These are phyloP conservation scores for Colletes latitarsis DNA, from an alignment of 1,140 invertebrate species.

Conservation along the genomic window DNA sequence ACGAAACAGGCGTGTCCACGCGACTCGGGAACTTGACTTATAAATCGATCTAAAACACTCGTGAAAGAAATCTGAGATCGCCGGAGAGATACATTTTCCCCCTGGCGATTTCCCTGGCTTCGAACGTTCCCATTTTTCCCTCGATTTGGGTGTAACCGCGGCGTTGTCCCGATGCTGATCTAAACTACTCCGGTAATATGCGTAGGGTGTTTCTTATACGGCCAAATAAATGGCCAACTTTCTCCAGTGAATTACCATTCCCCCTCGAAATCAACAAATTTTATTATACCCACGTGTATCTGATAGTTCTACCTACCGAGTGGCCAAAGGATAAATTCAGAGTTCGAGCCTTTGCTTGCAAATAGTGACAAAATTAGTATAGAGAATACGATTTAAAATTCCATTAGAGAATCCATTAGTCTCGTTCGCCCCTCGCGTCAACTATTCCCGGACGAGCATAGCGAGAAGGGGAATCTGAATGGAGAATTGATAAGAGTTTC, in stretches of 20 bases:
- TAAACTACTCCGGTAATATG: not conserved
- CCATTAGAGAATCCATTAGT: not conserved
- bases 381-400: too few species aligned
- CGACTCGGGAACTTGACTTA: conserved; percentile 24
- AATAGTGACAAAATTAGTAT: too few species aligned
- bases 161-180: not conserved
- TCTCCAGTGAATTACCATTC: too few species aligned
- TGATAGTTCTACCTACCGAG: too few species aligned
- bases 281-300: too few species aligned
- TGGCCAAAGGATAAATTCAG: too few species aligned
- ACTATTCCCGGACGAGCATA: not conserved
- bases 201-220: too few species aligned
- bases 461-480: not conserved
- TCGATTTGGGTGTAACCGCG: not conserved
- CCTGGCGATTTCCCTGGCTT: not conserved
- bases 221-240: too few species aligned
- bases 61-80: not conserved
- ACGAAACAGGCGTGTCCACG: conserved; percentile 48
- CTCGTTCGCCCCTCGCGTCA: not conserved
- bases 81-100: not conserved
- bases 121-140: not conserved
- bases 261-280: too few species aligned
- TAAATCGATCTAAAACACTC: conserved; percentile 35
- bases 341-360: too few species aligned
- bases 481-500: not conserved